These are phyloP conservation scores for Drosophila arawakana DNA, from an alignment of 1,140 invertebrate species.

Conservation along the genomic window DNA sequence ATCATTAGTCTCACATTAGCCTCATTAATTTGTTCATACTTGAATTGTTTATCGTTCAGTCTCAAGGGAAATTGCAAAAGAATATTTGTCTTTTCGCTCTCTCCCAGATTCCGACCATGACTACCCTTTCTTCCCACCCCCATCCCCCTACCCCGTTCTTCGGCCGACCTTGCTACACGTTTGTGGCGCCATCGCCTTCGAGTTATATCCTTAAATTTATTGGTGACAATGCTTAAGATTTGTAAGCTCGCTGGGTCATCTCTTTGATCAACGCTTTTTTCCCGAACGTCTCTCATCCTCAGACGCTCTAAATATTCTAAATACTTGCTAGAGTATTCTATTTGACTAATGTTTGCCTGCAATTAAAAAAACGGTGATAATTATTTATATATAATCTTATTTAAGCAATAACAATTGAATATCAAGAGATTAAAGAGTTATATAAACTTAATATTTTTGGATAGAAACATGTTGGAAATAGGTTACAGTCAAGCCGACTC, in stretches of 20 bases:
- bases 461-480: too few species aligned
- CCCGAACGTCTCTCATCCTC: constrained; percentile 24
- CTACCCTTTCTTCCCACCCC: neutral
- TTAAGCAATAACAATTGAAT: too few species aligned
- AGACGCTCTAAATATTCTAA: constrained; percentile 69
- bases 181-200: constrained; percentile 35
- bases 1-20: constrained; percentile 77
- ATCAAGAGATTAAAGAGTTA: too few species aligned
- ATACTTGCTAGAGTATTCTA: constrained; percentile 79
- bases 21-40: constrained; percentile 69
- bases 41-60: constrained; percentile 35
- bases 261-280: neutral
- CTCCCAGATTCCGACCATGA: neutral
- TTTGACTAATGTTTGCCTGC: constrained; percentile 80
- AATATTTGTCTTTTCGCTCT: constrained; percentile 57
- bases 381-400: too few species aligned
- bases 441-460: too few species aligned
- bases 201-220: constrained; percentile 46
- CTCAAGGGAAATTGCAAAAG: constrained; percentile 63
- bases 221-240: constrained; percentile 64
- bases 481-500: too few species aligned
- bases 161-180: constrained; percentile 10
- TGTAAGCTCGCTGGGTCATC: constrained; percentile 33
- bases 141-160: neutral
- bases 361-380: constrained; percentile 6